phyloP scores from a whole-genome alignment of 2,888 invertebrate genomes.

The Meteorus colon region DNA sequence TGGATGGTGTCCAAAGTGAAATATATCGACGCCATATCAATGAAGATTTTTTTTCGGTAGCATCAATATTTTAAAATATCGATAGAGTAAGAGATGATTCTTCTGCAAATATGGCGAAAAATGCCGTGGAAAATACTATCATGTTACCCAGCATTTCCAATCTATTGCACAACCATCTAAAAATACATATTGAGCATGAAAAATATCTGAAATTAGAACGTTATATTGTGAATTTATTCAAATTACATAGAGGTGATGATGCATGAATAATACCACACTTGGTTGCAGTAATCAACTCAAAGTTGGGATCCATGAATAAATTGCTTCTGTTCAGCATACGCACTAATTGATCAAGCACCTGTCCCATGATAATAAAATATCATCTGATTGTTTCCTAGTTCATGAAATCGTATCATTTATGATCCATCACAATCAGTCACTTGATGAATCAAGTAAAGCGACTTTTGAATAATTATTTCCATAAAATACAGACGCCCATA shows the following conservation, averaged over 20 bases:
- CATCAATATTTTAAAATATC: slow-evolving; percentile 92
- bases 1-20: slow-evolving; percentile 88
- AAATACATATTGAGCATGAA: slow-evolving; percentile 2
- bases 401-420: no score
- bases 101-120: slow-evolving; percentile 94
- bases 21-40: slow-evolving; percentile 90
- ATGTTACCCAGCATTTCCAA: slow-evolving; percentile 97
- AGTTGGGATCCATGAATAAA: slow-evolving; percentile 92
- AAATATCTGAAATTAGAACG: not conserved
- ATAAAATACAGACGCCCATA: no score
- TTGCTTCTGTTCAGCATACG: slow-evolving; percentile 85
- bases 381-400: no score
- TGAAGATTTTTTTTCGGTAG: slow-evolving; percentile 84
- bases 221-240: not conserved
- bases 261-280: slow-evolving; percentile 93
- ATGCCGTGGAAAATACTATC: slow-evolving; percentile 94
- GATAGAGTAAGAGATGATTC: slow-evolving; percentile 92
- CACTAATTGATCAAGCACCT: slow-evolving; percentile 87
- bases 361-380: slow-evolving; percentile 11
- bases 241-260: slow-evolving; percentile 87
- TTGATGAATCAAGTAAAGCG: no score
- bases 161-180: slow-evolving; percentile 93
- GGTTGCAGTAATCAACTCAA: slow-evolving; percentile 94
- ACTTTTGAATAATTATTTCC: no score
- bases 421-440: no score